Evolutionary conservation across 2,797 vertebrate genomes (phyloP), one percentile per base, ranked within the genome.

Genomic region (Anas bernieri): DNA sequence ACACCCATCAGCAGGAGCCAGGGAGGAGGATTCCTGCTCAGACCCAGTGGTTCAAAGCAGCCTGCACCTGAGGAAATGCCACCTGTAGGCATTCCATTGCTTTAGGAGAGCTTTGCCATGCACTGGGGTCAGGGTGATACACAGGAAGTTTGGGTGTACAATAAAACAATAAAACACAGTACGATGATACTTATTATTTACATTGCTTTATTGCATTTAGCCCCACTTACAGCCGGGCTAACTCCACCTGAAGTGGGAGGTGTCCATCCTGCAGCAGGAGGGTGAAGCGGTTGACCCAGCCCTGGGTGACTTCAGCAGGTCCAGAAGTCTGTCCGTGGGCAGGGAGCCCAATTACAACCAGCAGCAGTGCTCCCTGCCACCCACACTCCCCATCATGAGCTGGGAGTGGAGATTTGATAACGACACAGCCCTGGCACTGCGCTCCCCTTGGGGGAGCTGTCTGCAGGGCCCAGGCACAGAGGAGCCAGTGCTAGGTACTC

Each of bases 381-480:
- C 31, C 55, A 59, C 48, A 2, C 2, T 50, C 52, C 63, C 85
- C 79, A 4, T 20, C 43, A 52, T 0, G 0, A 26, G 54, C 59
- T 86, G 82, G 61, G 55, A 69, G 39, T 2, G 1, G 54, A 88
- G 69, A 73, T 94, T 91, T 78, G 35, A 58, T 77, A 83, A 80
- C 90, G 88, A 91, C 55, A 30, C 10, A 41, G 78, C 11, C 11
- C 73, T 67, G 72, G 21, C 86, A 45, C 17, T 72, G 77, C 37
- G 5, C 6, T 33, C 6, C 0, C 0, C 0, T 43, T 11, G 2
- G 45, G n/a, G n/a, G n/a, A n/a, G 37, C 6, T 4, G 67, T 15
- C 11, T 22, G 62, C 20, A 2, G 18, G 66, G 39, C 81, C 76
- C 77, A 78, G 9, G 58, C 83, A 11, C 6, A 7, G 46, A 21